Evolutionary conservation across 2,888 invertebrate genomes (phyloP), one percentile per base, ranked within the genome.

Genomic region (Hybos culiciformis): DNA sequence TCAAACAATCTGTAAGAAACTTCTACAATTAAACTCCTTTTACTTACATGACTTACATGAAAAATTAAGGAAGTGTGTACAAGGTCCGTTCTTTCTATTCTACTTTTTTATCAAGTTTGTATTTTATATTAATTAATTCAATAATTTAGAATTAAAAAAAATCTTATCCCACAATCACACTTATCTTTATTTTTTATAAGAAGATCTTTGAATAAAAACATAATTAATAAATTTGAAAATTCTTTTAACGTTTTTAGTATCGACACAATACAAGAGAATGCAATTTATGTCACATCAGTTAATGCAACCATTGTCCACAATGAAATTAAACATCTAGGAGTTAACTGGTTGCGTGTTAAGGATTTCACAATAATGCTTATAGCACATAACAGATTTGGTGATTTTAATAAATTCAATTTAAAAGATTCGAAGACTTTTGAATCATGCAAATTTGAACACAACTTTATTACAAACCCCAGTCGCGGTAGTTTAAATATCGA

Each of bases 371-470:
- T 56, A 40, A 55, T 66, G 24, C 51, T 50, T 7, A 57, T 67
- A 4, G 51, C 54, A 19, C 47, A 57, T 17, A 67, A 67, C 51
- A 48, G 51, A 17, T 63, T 66, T 37, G 57, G 55, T 3, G 53
- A 54, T 29, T 63, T 60, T 46, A 57, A 56, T 9, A 46, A 50
- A 20, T 56, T 64, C 41, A 39, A 51, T 3, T 42, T 66, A 31
- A 58, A 59, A n/a, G 53, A 54, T 12, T 43, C 46, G 11, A 50
- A 54, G 4, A 50, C 53, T 31, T 39, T 46, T 14, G 50, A 50
- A 2, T 53, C 50, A 5, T 67, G 67, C 39, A 54, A 53, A 7
- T 66, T 67, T 43, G 53, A 57, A 17, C 55, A 58, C 36, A 67
- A 67, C 46, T 56, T 53, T 1, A 50, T 67, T 18, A 60, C 59